phyloP scores from a whole-genome alignment of 1,140 invertebrate genomes.

The Adelges cooleyi region DNA sequence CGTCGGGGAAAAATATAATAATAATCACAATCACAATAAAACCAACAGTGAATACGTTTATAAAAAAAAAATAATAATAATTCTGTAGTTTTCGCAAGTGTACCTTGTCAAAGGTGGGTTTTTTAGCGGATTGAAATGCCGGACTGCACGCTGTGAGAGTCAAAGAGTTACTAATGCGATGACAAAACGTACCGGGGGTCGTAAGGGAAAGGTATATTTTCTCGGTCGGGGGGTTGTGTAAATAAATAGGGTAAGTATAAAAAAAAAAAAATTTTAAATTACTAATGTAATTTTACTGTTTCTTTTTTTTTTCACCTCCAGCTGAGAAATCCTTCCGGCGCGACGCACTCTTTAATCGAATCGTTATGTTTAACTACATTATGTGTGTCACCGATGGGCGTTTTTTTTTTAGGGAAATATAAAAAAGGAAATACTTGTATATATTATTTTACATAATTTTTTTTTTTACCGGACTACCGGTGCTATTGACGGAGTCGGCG shows the following conservation, averaged over 20 bases:
- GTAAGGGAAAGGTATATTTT: background rate
- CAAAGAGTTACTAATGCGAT: slow-evolving; percentile 19
- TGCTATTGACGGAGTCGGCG: background rate
- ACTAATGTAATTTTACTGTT: slow-evolving; percentile 5
- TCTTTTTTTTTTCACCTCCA: slow-evolving; percentile 8
- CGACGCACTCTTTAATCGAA: slow-evolving; percentile 6
- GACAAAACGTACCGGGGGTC: slow-evolving; percentile 4
- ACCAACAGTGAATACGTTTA: background rate
- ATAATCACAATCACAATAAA: background rate
- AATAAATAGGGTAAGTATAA: slow-evolving; percentile 17
- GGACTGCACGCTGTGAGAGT: slow-evolving; percentile 11
- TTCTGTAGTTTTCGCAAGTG: slow-evolving; percentile 1
- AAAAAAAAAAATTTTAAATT: too few species aligned
- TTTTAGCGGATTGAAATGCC: background rate
- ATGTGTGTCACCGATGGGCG: background rate
- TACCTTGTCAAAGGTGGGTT: background rate
- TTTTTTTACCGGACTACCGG: background rate
- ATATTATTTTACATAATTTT: too few species aligned
- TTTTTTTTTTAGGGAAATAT: background rate
- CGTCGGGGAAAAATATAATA: background rate
- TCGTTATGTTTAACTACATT: too few species aligned
- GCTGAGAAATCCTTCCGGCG: slow-evolving; percentile 1
- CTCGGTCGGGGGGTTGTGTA: slow-evolving; percentile 21
- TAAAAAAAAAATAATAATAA: background rate
- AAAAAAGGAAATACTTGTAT: too few species aligned